These are phyloP conservation scores for Leucosticte australis DNA, from an alignment of 2,113 vertebrate genomes.

Conservation along the genomic window DNA sequence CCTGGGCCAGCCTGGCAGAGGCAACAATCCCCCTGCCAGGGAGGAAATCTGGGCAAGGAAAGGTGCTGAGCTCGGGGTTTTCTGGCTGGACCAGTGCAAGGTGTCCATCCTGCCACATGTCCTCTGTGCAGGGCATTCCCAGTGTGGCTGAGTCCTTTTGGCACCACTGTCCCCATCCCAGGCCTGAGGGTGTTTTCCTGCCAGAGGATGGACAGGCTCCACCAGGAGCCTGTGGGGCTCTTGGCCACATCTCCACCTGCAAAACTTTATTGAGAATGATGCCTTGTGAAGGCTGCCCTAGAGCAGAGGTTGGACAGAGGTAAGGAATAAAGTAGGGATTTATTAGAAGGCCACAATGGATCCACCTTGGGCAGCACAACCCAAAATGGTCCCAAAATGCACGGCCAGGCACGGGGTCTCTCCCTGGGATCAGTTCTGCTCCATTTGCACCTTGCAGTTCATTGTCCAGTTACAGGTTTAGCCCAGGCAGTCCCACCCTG, in stretches of 20 bases:
- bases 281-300: neutral
- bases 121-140: neutral
- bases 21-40: neutral
- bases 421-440: neutral
- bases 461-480: neutral
- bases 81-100: neutral
- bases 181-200: neutral
- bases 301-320: neutral
- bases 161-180: neutral
- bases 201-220: neutral
- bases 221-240: neutral
- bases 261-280: neutral
- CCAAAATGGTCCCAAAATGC: neutral
- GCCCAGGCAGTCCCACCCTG: neutral
- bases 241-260: neutral
- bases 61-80: neutral
- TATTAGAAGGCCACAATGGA: neutral
- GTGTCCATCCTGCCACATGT: accelerated
- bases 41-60: neutral
- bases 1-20: neutral
- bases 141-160: accelerated
- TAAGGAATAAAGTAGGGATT: neutral
- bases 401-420: accelerated
- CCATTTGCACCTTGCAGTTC: neutral
- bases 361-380: neutral